These are phyloP conservation scores for Lycodopsis pacificus DNA, from an alignment of 2,797 vertebrate genomes.

Conservation along the genomic window DNA sequence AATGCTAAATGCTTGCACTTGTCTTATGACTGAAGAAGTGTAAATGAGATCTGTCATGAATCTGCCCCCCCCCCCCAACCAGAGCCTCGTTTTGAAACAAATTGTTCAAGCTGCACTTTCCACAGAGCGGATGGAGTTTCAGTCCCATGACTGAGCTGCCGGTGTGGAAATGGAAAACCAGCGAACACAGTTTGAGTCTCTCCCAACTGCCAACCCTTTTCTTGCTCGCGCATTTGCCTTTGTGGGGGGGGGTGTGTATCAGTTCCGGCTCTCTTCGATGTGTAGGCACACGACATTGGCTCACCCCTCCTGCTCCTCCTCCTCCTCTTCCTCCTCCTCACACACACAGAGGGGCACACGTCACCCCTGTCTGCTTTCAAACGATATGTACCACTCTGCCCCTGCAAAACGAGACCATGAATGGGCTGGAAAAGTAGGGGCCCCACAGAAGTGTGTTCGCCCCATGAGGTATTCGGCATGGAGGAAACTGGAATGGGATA, in stretches of 20 bases:
- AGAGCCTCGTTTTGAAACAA: constrained; percentile 43
- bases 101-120: constrained; percentile 49
- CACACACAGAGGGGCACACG: constrained; percentile 10
- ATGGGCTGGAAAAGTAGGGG: constrained; percentile 85
- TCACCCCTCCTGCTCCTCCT: constrained; percentile 25
- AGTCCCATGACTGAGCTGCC: constrained; percentile 80
- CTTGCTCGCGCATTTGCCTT: constrained; percentile 61
- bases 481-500: constrained; percentile 46
- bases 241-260: constrained; percentile 50
- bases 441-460: constrained; percentile 43
- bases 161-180: constrained; percentile 67
- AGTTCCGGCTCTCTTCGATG: constrained; percentile 61
- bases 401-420: constrained; percentile 87
- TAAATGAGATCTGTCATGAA: constrained; percentile 35
- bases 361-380: constrained; percentile 67
- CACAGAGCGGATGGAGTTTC: constrained; percentile 79
- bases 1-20: constrained; percentile 11
- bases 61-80: constrained; percentile 8
- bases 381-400: constrained; percentile 69
- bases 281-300: constrained; percentile 54
- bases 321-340: background rate
- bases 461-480: constrained; percentile 39
- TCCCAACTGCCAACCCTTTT: constrained; percentile 33
- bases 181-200: constrained; percentile 62
- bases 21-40: constrained; percentile 1